Conservation (phyloP, 2,113 vertebrate species). For the Terrapene triunguis region DNA sequence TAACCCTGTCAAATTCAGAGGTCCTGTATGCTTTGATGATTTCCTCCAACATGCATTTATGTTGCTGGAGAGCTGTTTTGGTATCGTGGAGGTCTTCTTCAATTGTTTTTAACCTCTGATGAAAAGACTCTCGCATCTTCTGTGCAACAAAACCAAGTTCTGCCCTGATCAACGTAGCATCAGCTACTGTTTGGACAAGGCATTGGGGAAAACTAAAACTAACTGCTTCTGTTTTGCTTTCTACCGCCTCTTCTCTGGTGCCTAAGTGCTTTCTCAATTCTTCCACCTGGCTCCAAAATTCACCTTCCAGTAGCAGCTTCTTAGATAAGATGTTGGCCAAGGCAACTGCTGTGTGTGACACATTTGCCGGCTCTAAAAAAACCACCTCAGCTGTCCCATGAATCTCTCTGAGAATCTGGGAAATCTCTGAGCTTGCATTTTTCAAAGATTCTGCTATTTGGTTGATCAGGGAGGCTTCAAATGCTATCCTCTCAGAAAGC, state of each 20-base stretch:
- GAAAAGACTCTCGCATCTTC: conserved; percentile 87
- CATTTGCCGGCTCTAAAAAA: conserved; percentile 70
- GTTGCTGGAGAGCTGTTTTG: conserved; percentile 85
- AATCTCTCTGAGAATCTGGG: conserved; percentile 82
- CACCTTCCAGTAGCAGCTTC: conserved; percentile 90
- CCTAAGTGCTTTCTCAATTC: conserved; percentile 78
- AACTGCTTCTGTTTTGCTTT: conserved; percentile 51
- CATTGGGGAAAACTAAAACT: conserved; percentile 62
- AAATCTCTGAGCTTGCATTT: conserved; percentile 84
- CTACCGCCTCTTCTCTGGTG: conserved; percentile 44
- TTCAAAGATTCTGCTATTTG: conserved; percentile 91
- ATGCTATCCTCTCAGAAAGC: conserved; percentile 88
- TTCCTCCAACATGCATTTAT: conserved; percentile 84
- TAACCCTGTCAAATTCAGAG: conserved; percentile 82
- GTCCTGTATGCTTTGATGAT: conserved; percentile 84
- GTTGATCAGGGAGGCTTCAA: conserved; percentile 89
- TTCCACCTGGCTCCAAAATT: conserved; percentile 90
- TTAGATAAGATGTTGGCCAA: conserved; percentile 87
- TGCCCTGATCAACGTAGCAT: conserved; percentile 82
- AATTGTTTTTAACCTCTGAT: conserved; percentile 84
- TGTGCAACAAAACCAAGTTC: conserved; percentile 89
- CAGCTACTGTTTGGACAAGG: conserved; percentile 70
- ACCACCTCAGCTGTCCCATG: conserved; percentile 79
- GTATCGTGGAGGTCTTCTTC: conserved; percentile 88
- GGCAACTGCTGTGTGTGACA: conserved; percentile 55